Conservation (phyloP, 2,888 invertebrate genomes). For the Lypha dubia region DNA sequence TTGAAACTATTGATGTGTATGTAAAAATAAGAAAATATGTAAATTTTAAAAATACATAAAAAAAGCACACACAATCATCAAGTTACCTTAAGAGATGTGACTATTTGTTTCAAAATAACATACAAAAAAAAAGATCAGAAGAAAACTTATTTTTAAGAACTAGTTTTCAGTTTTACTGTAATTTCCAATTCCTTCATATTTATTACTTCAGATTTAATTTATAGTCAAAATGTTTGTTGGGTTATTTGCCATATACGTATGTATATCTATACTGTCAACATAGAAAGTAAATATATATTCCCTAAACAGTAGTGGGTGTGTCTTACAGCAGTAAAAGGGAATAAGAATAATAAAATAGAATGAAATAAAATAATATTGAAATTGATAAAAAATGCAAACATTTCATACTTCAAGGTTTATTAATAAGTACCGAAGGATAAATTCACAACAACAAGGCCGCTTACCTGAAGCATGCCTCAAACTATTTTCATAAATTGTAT, state of each 20-base stretch:
- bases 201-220: not conserved
- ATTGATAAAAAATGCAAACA: slow-evolving; percentile 51
- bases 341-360: slow-evolving; percentile 27
- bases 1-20: not conserved
- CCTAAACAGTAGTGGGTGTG: slow-evolving; percentile 43
- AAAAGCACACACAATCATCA: too few species aligned
- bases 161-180: not conserved
- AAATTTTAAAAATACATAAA: too few species aligned
- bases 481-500: not conserved
- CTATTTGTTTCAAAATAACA: too few species aligned
- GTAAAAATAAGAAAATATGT: too few species aligned
- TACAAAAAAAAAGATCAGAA: too few species aligned
- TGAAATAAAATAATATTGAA: slow-evolving; percentile 43
- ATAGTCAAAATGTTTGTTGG: slow-evolving; percentile 35
- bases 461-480: not conserved
- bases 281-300: slow-evolving; percentile 24
- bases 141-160: too few species aligned
- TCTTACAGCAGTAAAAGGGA: slow-evolving; percentile 17
- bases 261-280: slow-evolving; percentile 18
- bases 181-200: not conserved
- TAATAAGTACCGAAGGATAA: slow-evolving; percentile 29
- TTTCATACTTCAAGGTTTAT: slow-evolving; percentile 44
- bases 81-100: too few species aligned
- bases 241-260: slow-evolving; percentile 5
- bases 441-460: not conserved